Evolutionary conservation across 30 jellyfish, hydroid and myxozoan genomes (phyloP).

Genomic region (Pelagia noctiluca): DNA sequence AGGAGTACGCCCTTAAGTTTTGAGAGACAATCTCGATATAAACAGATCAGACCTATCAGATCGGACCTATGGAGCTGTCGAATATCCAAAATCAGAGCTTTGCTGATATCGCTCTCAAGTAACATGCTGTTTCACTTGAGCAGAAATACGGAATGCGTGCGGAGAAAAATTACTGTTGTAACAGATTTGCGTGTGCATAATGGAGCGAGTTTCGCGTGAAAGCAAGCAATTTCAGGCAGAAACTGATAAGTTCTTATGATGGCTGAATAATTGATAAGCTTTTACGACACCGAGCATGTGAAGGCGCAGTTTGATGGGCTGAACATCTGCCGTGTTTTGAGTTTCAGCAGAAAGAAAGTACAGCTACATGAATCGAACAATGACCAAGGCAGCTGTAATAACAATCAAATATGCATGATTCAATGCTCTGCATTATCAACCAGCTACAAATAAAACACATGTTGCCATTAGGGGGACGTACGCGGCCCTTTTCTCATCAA

Average conservation of each 20-base stretch:
- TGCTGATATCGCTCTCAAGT: too few relatives aligned
- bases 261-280: slow-evolving; percentile 33
- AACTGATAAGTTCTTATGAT: slow-evolving; percentile 19
- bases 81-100: too few relatives aligned
- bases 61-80: too few relatives aligned
- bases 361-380: slow-evolving; percentile 12
- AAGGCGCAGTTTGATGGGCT: slow-evolving; percentile 28
- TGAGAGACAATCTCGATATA: too few relatives aligned
- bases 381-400: slow-evolving; percentile 46
- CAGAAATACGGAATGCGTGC: not conserved
- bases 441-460: not conserved
- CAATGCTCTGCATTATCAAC: not conserved
- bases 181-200: slow-evolving; percentile 4
- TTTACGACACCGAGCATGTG: slow-evolving; percentile 54
- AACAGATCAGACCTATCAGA: too few relatives aligned
- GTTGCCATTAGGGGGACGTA: too few relatives aligned
- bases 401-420: slow-evolving; percentile 13
- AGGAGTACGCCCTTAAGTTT: too few relatives aligned
- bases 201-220: not conserved
- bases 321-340: slow-evolving; percentile 40
- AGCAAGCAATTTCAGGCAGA: not conserved
- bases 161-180: slow-evolving; percentile 4
- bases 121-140: not conserved
- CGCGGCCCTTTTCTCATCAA: too few relatives aligned
- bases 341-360: slow-evolving; percentile 1